Conservation (phyloP, 2,888 invertebrate species). For the Eucera pruinosa region DNA sequence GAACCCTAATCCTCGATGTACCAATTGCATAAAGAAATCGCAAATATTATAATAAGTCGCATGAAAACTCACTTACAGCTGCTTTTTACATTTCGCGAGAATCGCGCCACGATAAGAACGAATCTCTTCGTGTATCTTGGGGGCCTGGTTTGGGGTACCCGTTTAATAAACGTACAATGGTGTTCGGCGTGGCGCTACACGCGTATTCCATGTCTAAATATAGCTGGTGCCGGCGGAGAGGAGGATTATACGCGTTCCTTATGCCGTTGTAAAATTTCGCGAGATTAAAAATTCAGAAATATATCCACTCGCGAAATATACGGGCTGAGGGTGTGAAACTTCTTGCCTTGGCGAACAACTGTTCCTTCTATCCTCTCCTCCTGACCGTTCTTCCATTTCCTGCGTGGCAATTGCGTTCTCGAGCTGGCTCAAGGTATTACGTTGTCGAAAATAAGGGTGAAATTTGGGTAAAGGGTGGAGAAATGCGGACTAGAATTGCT, state of each 20-base stretch:
- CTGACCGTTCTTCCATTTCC: conserved; percentile 1
- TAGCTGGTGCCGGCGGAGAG: conserved; percentile 14
- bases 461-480: neutral
- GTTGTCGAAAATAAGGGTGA: conserved; percentile 8
- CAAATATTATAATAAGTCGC: conserved; percentile 17
- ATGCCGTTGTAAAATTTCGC: conserved; percentile 74
- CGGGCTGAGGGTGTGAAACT: conserved; percentile 28
- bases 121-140: conserved; percentile 51
- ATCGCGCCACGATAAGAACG: conserved; percentile 61
- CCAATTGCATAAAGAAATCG: too few species aligned
- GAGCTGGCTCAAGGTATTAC: conserved; percentile 40
- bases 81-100: conserved; percentile 50
- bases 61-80: conserved; percentile 18
- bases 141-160: conserved; percentile 29
- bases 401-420: conserved; percentile 44
- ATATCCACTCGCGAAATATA: conserved; percentile 62
- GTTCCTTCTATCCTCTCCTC: conserved; percentile 12
- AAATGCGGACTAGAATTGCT: neutral
- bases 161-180: conserved; percentile 72
- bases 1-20: too few species aligned
- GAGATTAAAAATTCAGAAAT: conserved; percentile 81
- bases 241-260: conserved; percentile 52
- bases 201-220: conserved; percentile 50
- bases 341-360: conserved; percentile 18
- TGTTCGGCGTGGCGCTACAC: conserved; percentile 44